Evolutionary conservation across 1,140 invertebrate genomes (phyloP), one percentile per base, ranked within the genome.

Genomic region (Wiebesia pumilae): DNA sequence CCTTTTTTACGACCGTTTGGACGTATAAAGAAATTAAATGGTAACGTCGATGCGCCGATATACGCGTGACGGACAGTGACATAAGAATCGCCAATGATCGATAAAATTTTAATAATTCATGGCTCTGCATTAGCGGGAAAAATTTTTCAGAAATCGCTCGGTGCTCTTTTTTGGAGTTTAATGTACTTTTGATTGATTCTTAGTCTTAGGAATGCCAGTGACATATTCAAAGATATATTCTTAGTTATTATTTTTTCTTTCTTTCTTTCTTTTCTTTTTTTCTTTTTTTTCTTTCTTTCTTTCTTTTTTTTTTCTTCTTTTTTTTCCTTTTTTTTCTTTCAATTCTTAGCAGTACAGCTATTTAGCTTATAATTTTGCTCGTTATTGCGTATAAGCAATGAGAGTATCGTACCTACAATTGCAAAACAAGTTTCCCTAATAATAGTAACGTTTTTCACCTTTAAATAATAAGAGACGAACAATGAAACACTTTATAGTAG

Each of bases 41-140:
- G 1, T 16, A 58, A 58, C 19, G 27, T 19, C 16, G 16, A 79
- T 35, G 0, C n/a, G 7, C 16, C 12, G 69, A 47, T 67, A 14
- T 14, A 27, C 27, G 24, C n/a, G 47, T 71, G 33, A 54, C 0
- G 4, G 4, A 65, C 27, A n/a, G 2, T 40, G n/a, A n/a, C 14
- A 71, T 38, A 71, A 38, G 69, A 77, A 65, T n/a, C 21, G 21
- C 7, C 33, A 4, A 65, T 40, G 33, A 40, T 62, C 79, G 30
- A 71, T 82, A 69, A 43, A 47, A 47, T 67, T 14, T 43, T 69
- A 81, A 67, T 81, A 47, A 43, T 69, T 81, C 38, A 40, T 69
- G 21, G 10, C 12, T 47, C 43, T 62, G 19, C 33, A 27, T 30
- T 4, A 27, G 12, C 6, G 9, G 3, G 38, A 30, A 40, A 3